Evolutionary conservation across 2,888 invertebrate species (phyloP).

Genomic region (Cephus sareptanus): DNA sequence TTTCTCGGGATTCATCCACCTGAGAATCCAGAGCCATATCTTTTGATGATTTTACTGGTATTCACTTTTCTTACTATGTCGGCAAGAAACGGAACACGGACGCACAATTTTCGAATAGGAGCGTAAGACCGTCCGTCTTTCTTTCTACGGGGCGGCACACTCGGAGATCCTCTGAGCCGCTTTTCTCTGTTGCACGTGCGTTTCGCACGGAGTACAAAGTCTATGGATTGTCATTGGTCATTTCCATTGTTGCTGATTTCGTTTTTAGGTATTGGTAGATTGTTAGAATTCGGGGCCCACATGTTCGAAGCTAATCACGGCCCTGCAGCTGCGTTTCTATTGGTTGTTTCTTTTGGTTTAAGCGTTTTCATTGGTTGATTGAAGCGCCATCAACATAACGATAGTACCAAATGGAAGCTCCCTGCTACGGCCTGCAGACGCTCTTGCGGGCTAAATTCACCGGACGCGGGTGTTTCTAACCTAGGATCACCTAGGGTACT

Average conservation of each 20-base stretch:
- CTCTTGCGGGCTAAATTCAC: not conserved
- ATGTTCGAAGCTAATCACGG: not conserved
- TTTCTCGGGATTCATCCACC: conserved; percentile 60
- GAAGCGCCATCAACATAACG: not conserved
- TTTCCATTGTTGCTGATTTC: not conserved
- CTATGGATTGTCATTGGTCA: conserved; percentile 28
- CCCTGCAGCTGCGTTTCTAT: not conserved
- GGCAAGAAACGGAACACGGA: conserved; percentile 20
- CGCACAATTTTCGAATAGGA: conserved; percentile 25
- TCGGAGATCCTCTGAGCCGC: conserved; percentile 29
- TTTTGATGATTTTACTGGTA: conserved; percentile 12
- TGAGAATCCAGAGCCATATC: conserved; percentile 65
- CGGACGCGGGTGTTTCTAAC: not conserved
- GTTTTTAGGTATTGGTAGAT: not conserved
- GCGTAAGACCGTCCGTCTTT: conserved; percentile 28
- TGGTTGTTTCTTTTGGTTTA: not conserved
- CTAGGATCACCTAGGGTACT: not conserved
- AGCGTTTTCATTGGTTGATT: not conserved
- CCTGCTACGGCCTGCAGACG: not conserved
- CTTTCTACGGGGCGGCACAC: conserved; percentile 37
- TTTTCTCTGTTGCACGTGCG: conserved; percentile 48
- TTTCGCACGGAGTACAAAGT: conserved; percentile 53
- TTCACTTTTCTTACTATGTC: conserved; percentile 3
- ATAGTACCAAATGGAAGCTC: not conserved
- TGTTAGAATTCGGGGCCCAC: not conserved